Base-by-base conservation (phyloP, 1,140 invertebrate species). In the Plectus sambesii region DNA sequence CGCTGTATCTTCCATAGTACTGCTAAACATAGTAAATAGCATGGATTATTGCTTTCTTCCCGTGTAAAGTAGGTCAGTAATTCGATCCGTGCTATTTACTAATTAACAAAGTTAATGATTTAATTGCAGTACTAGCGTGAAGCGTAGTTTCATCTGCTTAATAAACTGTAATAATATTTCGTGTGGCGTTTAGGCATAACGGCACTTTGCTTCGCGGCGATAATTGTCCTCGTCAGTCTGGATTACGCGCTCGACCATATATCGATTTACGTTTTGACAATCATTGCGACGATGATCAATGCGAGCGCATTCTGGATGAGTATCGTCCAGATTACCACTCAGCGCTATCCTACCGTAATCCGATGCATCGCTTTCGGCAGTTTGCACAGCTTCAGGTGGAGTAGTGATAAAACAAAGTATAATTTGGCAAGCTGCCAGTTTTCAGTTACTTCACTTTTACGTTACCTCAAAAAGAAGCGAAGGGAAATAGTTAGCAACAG, bases 291-390 rank as follows among this genome's bases (percentile, higher is more conserved):
- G 2, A 62, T 63, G 61, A 58, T 63, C 52, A 63, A 64, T 36
- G 61, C 61, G 41, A 53, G 59, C 35, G 48, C 51, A 6, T 63
- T 63, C 49, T 65, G 62, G 61, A 63, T 63, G 53, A 63, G 65
- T 47, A 63, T 63, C 22, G 49, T 63, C 15, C 55, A 59, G 20
- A 59, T 56, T 15, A 59, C 53, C 0, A 55, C 55, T 22, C 53
- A 63, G 29, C 37, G 61, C 25, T 63, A 63, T 39, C 61, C 61
- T 2, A 63, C 61, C 2, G 61, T 63, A 8, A 62, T 63, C 44
- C 53, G 61, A 42, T 64, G 61, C 24, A 55, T 62, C 29, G 61
- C 61, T 29, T 63, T 63, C 42, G 61, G 61, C 26, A 61, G 49
- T 48, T 35, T 63, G 6, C 62, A 64, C 26, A 54, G 45, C 15